Evolutionary conservation across 2,888 invertebrate species (phyloP).

Genomic region (Ophion obscuratus): DNA sequence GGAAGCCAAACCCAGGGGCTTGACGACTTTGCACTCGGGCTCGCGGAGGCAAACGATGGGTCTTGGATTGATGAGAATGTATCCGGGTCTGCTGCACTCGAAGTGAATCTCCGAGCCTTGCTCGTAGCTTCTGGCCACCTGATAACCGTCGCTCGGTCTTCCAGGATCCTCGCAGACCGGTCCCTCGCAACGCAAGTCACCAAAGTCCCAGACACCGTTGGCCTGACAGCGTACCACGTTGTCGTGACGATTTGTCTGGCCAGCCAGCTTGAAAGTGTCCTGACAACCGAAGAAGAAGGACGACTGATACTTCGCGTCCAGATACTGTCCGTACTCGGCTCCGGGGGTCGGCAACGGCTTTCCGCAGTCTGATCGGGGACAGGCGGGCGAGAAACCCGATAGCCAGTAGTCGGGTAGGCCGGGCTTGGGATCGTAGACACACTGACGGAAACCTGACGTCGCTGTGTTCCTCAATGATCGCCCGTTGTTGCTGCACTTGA

Average conservation of each 20-base stretch:
- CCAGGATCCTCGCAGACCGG: slow-evolving; percentile 98
- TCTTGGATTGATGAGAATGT: slow-evolving; percentile 95
- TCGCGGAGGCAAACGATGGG: slow-evolving; percentile 96
- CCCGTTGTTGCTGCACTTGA: slow-evolving; percentile 92
- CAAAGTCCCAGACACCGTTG: slow-evolving; percentile 98
- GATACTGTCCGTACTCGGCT: slow-evolving; percentile 95
- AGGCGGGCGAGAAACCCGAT: slow-evolving; percentile 93
- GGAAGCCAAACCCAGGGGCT: slow-evolving; percentile 95
- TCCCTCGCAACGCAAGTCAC: slow-evolving; percentile 97
- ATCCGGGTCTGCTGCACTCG: slow-evolving; percentile 95
- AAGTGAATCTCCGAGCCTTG: slow-evolving; percentile 96
- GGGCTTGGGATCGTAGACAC: slow-evolving; percentile 97
- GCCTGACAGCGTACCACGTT: slow-evolving; percentile 95
- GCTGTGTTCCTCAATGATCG: slow-evolving; percentile 92
- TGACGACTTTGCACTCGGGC: slow-evolving; percentile 97
- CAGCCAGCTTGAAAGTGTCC: slow-evolving; percentile 96
- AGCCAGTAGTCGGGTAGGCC: slow-evolving; percentile 96
- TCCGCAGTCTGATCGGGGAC: slow-evolving; percentile 96
- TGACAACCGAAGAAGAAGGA: slow-evolving; percentile 98
- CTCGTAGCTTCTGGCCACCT: slow-evolving; percentile 93
- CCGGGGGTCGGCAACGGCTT: slow-evolving; percentile 95
- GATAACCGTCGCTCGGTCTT: slow-evolving; percentile 95
- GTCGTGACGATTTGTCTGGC: slow-evolving; percentile 95
- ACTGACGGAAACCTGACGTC: slow-evolving; percentile 94
- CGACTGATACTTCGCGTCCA: slow-evolving; percentile 95